A percentile compares a stretch with the other conserved stretches of the same genome.
These are phyloP conservation scores for Philhelius pedissequus DNA, from an alignment of 2,888 invertebrate species.

Conservation along the genomic window DNA sequence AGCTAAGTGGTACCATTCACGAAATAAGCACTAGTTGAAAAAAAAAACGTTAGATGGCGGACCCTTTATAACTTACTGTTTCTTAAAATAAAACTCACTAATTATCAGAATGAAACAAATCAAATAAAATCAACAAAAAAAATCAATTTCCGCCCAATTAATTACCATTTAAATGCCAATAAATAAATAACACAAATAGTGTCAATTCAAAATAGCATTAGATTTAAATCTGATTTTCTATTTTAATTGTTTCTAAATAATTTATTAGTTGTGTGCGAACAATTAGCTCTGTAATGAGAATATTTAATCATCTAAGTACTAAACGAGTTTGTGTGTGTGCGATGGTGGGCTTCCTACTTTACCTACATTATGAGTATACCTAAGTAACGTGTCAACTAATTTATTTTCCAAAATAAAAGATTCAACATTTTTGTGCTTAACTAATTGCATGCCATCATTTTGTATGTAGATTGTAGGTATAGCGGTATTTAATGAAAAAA, in stretches of 20 bases:
- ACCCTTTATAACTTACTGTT: too few species aligned
- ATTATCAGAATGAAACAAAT: too few species aligned
- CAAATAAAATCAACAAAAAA: slow-evolving; percentile 63
- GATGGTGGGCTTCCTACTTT: too few species aligned
- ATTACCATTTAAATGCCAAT: not conserved
- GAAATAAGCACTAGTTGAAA: too few species aligned
- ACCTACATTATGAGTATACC: too few species aligned
- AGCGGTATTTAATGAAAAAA: not conserved
- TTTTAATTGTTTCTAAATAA: slow-evolving; percentile 39
- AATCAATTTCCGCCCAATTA: slow-evolving; percentile 39
- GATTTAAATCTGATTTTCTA: slow-evolving; percentile 42
- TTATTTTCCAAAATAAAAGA: slow-evolving; percentile 28
- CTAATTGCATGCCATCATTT: not conserved
- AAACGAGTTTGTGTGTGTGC: not conserved
- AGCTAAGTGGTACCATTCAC: too few species aligned
- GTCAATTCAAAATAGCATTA: slow-evolving; percentile 23
- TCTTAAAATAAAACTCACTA: too few species aligned
- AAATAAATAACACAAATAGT: slow-evolving; percentile 30
- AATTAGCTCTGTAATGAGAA: not conserved
- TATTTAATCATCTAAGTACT: not conserved
- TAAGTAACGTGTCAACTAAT: slow-evolving; percentile 1
- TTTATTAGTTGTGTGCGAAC: slow-evolving; percentile 24
- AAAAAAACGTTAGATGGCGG: too few species aligned
- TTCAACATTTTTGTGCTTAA: slow-evolving; percentile 1
- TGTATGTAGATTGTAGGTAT: not conserved